phyloP scores from a whole-genome alignment of 1,140 invertebrate species.

The Drosophila ironensis region DNA sequence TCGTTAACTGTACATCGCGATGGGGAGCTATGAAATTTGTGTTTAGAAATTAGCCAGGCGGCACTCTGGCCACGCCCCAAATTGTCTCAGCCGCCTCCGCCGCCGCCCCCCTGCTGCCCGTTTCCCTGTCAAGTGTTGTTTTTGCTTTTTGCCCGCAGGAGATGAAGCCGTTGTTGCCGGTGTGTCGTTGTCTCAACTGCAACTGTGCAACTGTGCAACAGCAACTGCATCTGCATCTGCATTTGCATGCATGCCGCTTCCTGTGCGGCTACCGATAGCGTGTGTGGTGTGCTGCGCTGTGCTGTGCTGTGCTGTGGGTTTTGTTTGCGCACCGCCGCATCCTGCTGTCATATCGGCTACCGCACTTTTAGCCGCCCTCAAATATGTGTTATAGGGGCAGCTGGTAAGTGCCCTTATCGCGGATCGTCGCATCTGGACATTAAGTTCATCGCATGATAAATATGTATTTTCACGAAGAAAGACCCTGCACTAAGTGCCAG shows the following conservation, averaged over 20 bases:
- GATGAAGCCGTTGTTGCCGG: conserved; percentile 68
- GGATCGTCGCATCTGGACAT: no score
- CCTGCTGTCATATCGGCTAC: conserved; percentile 70
- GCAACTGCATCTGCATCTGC: conserved; percentile 9
- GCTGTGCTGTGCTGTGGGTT: no score
- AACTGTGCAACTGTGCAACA: no score
- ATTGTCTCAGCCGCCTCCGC: conserved; percentile 8
- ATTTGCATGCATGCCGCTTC: conserved; percentile 31
- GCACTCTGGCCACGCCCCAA: conserved; percentile 53
- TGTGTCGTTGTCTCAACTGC: conserved; percentile 3
- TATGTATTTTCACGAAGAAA: no score
- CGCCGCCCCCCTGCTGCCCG: neutral
- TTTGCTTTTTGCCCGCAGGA: conserved; percentile 76
- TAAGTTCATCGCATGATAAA: no score
- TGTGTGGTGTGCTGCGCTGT: no score
- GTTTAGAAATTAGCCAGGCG: conserved; percentile 72
- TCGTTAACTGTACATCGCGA: conserved; percentile 48
- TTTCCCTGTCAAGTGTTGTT: no score
- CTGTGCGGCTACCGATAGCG: conserved; percentile 42
- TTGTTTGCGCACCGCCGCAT: conserved; percentile 32
- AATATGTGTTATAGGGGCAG: neutral
- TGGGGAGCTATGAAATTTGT: conserved; percentile 62
- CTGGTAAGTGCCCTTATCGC: no score
- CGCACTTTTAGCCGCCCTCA: conserved; percentile 37
- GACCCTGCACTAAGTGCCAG: no score